Conservation (phyloP, 2,797 vertebrate species). For the Argyrosomus regius region DNA sequence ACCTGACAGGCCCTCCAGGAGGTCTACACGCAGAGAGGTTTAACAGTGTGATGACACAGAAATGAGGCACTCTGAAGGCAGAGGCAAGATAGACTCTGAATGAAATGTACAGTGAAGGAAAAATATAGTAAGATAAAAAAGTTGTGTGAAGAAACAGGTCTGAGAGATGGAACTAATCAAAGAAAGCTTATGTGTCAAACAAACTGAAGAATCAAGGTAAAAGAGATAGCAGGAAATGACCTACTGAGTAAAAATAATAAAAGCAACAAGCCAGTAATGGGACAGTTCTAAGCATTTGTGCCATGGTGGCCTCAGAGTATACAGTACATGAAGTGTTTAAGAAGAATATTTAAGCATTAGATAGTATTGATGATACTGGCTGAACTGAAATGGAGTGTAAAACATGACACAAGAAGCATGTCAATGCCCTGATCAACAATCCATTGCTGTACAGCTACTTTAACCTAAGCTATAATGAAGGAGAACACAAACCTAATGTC, state of each 20-base stretch:
- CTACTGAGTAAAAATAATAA: constrained; percentile 29
- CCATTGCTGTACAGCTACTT: constrained; percentile 3
- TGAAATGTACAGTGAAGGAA: constrained; percentile 32
- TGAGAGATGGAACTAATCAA: constrained; percentile 53
- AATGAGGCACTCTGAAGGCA: constrained; percentile 47
- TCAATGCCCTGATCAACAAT: background rate
- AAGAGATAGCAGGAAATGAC: constrained; percentile 34
- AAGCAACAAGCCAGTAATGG: constrained; percentile 38
- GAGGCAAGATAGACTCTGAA: constrained; percentile 43
- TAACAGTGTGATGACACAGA: constrained; percentile 55
- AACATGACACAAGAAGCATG: constrained; percentile 14
- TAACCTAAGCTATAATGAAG: constrained; percentile 2
- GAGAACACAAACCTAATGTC: constrained; percentile 9
- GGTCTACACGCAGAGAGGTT: constrained; percentile 56
- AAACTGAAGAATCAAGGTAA: constrained; percentile 30
- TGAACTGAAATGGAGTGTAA: constrained; percentile 1
- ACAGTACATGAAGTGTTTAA: background rate
- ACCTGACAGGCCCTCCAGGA: constrained; percentile 32
- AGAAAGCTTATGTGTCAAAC: constrained; percentile 37
- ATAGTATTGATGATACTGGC: background rate
- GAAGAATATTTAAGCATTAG: no score
- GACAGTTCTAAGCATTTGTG: constrained; percentile 24
- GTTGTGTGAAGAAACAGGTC: constrained; percentile 16
- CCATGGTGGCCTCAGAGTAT: background rate
- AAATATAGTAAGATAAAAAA: constrained; percentile 24